Conservation (phyloP, 2,888 invertebrate species). For the Chrysolina oricalcia region DNA sequence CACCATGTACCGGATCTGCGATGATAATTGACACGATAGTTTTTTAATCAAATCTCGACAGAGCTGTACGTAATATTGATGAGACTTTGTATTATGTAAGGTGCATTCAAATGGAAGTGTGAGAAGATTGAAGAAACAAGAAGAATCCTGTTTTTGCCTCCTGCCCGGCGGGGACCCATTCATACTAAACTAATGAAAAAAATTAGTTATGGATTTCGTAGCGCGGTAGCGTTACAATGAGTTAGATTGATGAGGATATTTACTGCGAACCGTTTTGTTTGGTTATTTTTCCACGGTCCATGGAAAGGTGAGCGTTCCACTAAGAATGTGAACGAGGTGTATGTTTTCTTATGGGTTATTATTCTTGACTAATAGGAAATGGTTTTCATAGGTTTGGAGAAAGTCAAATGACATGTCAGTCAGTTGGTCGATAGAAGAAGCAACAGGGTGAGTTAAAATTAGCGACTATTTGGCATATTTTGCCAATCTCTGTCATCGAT, state of each 20-base stretch:
- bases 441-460: no score
- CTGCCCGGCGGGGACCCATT: slow-evolving; percentile 63
- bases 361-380: no score
- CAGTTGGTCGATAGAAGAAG: no score
- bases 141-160: slow-evolving; percentile 58
- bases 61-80: slow-evolving; percentile 31
- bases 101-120: slow-evolving; percentile 45
- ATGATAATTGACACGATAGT: slow-evolving; percentile 18
- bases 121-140: slow-evolving; percentile 47
- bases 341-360: no score
- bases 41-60: slow-evolving; percentile 20
- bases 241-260: slow-evolving; percentile 5
- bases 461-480: no score
- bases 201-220: slow-evolving; percentile 69
- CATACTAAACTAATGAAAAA: slow-evolving; percentile 66
- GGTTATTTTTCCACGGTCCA: neutral
- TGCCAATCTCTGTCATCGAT: no score
- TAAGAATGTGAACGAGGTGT: neutral
- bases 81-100: slow-evolving; percentile 31
- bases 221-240: slow-evolving; percentile 62
- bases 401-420: no score
- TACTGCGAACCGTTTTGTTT: neutral
- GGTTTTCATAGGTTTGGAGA: no score
- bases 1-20: slow-evolving; percentile 17
- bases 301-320: neutral